A percentile compares a stretch with the other conserved stretches of the same genome.
Evolutionary conservation across 2,113 vertebrate species (phyloP).

Genomic region (Leucosticte australis): DNA sequence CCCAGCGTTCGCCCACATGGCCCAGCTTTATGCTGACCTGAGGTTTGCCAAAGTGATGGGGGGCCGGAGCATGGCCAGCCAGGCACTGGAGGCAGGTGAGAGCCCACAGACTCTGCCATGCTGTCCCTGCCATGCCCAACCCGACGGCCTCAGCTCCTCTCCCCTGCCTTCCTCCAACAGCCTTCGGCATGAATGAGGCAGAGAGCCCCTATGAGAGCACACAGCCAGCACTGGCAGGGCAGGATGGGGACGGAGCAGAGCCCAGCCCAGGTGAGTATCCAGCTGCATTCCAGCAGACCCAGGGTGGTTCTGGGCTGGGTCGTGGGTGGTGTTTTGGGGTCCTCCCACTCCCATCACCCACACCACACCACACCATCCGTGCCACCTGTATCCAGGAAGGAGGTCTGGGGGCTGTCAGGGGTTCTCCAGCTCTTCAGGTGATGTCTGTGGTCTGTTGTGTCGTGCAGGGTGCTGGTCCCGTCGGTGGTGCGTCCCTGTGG

Average conservation of each 20-base stretch:
- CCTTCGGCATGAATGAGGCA: not conserved
- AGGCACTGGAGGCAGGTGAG: conserved; percentile 42
- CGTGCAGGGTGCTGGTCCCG: not conserved
- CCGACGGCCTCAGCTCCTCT: not conserved
- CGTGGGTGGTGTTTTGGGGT: not conserved
- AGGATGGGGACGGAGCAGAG: not conserved
- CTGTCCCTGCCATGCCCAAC: not conserved
- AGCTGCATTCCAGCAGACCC: not conserved
- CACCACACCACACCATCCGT: no score
- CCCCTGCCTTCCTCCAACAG: not conserved
- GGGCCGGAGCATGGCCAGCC: not conserved
- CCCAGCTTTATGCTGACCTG: conserved; percentile 50
- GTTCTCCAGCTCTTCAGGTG: not conserved
- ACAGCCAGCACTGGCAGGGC: fast-evolving
- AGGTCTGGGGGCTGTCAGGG: not conserved
- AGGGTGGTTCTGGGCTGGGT: fast-evolving
- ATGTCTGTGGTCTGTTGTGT: not conserved
- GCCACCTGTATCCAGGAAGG: no score
- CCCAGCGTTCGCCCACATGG: not conserved
- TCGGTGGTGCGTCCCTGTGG: not conserved
- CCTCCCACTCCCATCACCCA: not conserved
- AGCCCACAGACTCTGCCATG: fast-evolving
- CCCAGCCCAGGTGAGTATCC: conserved; percentile 11
- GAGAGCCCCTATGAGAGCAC: conserved; percentile 7
- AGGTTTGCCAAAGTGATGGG: conserved; percentile 45